Percentiles rank a stretch among this genome's conserved stretches.
Evolutionary conservation across 37 sponge, comb jelly and placozoan genomes (phyloP).

Genomic region (Trichoplax adhaerens): DNA sequence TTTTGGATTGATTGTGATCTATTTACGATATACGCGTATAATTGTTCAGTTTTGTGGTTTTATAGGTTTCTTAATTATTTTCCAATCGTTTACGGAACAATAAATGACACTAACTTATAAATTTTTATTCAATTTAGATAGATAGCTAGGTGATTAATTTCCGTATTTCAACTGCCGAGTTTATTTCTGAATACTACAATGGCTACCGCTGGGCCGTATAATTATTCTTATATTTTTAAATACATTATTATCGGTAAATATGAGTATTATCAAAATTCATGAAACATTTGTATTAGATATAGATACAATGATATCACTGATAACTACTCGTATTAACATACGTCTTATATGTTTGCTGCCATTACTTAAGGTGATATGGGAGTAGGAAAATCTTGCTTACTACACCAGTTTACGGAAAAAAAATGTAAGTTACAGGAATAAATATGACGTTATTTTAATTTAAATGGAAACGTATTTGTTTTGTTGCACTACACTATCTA

Average conservation of each 20-base stretch:
- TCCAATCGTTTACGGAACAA: too few species aligned
- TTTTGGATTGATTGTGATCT: too few species aligned
- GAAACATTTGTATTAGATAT: conserved; percentile 3
- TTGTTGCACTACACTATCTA: neutral
- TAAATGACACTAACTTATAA: too few species aligned
- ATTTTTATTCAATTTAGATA: too few species aligned
- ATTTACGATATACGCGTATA: too few species aligned
- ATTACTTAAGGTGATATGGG: conserved; percentile 88
- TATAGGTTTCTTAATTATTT: too few species aligned
- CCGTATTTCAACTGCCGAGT: too few species aligned
- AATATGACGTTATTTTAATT: too few species aligned
- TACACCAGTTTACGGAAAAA: conserved; percentile 97
- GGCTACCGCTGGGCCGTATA: conserved; percentile 83
- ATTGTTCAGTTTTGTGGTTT: too few species aligned
- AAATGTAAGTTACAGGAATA: conserved; percentile 56
- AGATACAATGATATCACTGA: neutral
- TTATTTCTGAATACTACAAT: too few species aligned
- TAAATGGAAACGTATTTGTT: too few species aligned
- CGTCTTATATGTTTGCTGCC: neutral
- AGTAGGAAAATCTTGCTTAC: conserved; percentile 95
- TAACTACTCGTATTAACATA: neutral
- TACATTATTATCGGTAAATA: conserved; percentile 95
- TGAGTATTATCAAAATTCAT: neutral
- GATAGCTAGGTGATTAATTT: too few species aligned
- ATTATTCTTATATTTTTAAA: conserved; percentile 99